A percentile compares a stretch with the other conserved stretches of the same genome.
Conservation (phyloP, 2,113 vertebrate genomes). For the Cavia aperea region DNA sequence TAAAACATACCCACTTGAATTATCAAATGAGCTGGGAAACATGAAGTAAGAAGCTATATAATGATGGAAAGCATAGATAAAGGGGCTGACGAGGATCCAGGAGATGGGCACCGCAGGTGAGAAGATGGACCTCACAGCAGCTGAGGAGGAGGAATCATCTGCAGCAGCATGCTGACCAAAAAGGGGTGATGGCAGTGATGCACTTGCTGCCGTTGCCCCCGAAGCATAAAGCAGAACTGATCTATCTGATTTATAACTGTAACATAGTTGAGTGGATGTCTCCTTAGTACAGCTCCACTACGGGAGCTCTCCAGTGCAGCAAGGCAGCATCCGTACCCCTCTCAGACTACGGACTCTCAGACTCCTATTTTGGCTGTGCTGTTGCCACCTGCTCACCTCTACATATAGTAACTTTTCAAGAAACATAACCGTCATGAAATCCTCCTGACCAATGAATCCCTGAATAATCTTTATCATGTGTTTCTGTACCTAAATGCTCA, state of each 20-base stretch:
- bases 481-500: not conserved
- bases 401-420: not conserved
- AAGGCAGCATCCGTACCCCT: not conserved
- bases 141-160: not conserved
- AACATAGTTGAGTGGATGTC: not conserved
- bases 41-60: not conserved
- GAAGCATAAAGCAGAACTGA: not conserved
- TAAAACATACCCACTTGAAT: not conserved
- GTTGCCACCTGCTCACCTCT: not conserved
- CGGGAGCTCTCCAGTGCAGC: not conserved
- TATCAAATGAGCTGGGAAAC: not conserved
- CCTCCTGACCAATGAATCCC: not conserved
- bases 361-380: not conserved
- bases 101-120: not conserved
- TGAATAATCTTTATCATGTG: not conserved
- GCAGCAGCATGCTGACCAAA: not conserved
- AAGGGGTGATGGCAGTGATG: accelerated
- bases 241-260: not conserved
- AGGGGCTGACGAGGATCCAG: not conserved
- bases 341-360: not conserved
- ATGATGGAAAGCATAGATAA: not conserved
- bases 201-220: not conserved
- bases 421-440: not conserved
- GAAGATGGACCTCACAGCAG: too few relatives aligned
- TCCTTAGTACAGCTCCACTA: not conserved